Conservation (phyloP, 2,113 vertebrate genomes). For the Xiphophorus couchianus region DNA sequence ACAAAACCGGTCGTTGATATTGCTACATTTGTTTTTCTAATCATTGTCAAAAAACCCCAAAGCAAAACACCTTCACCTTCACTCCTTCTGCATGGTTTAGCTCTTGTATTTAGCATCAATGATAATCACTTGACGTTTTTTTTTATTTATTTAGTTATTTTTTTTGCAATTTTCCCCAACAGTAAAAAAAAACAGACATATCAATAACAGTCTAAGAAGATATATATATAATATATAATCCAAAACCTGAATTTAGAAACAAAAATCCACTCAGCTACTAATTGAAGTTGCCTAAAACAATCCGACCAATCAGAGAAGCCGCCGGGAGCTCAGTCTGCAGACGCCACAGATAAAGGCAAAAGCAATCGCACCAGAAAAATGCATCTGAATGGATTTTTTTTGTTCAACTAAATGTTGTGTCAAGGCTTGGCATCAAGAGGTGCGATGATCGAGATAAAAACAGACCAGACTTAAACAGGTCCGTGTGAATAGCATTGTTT, state of each 20-base stretch:
- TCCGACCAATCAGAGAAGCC: conserved; percentile 11
- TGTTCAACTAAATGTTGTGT: conserved; percentile 49
- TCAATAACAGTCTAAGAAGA: conserved; percentile 77
- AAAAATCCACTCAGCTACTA: conserved; percentile 62
- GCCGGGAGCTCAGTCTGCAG: conserved; percentile 22
- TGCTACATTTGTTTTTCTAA: conserved; percentile 80
- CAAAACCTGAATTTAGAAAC: conserved; percentile 66
- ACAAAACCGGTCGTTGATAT: conserved; percentile 79
- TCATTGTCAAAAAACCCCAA: conserved; percentile 54
- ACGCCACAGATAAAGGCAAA: conserved; percentile 41
- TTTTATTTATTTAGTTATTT: conserved; percentile 5
- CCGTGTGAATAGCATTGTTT: conserved; percentile 61
- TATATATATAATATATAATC: conserved; percentile 55
- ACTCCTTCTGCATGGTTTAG: conserved; percentile 54
- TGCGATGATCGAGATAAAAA: conserved; percentile 73
- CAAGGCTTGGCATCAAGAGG: conserved; percentile 63
- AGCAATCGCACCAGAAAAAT: conserved; percentile 54
- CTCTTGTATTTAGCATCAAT: conserved; percentile 63
- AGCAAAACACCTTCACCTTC: conserved; percentile 16
- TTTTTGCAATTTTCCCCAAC: conserved; percentile 68
- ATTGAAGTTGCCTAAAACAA: conserved; percentile 53
- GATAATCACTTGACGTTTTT: conserved; percentile 48
- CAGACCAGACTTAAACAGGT: conserved; percentile 69
- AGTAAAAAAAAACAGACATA: conserved; percentile 70
- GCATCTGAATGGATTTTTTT: conserved; percentile 60